Evolutionary conservation across 1,140 invertebrate genomes (phyloP), one percentile per base, ranked within the genome.

Genomic region (Caerostris extrusa): DNA sequence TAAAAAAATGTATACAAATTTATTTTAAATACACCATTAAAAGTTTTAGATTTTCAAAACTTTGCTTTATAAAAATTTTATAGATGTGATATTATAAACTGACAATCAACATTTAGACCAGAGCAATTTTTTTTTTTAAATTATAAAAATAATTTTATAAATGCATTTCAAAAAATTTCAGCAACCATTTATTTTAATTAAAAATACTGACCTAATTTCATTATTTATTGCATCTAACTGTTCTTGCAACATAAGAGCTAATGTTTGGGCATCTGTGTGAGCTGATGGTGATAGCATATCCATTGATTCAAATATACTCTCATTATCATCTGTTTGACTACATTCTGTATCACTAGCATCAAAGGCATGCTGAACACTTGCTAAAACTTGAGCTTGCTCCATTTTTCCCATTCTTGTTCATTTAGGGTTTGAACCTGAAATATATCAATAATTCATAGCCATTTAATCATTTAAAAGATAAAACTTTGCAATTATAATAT

Each of bases 171-270:
- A 34, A 34, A 34, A 34, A 34, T 34, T 2, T 34, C 3, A 14
- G 60, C 60, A 61, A 8, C 14, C 14, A 61, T 61, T 61, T 64
- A 77, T 7, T 34, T 6, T 2, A 8, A 19, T 50, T 6, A 53
- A 77, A 19, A 34, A n/a, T 12, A 93, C 90, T 89, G 95, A 97
- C 97, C 97, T 97, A 95, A 99, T 99, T 97, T 99, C 99, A 96
- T 99, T 99, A 96, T 99, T 99, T 95, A 99, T 99, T 95, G 99
- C 99, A 96, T 99, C 99, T 82, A 99, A 96, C 96, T 99, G 99
- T 96, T 99, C 99, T 96, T 99, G 99, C 94, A 99, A 97, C 98
- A 99, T 99, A 95, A 99, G 97, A 53, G 99, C 99, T 91, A 99
- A 96, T 0, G 99, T 99, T 96, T 99, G 99, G 57, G 99, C 99